Conservation (phyloP, 2,888 invertebrate species). For the Theodoxus fluviatilis region DNA sequence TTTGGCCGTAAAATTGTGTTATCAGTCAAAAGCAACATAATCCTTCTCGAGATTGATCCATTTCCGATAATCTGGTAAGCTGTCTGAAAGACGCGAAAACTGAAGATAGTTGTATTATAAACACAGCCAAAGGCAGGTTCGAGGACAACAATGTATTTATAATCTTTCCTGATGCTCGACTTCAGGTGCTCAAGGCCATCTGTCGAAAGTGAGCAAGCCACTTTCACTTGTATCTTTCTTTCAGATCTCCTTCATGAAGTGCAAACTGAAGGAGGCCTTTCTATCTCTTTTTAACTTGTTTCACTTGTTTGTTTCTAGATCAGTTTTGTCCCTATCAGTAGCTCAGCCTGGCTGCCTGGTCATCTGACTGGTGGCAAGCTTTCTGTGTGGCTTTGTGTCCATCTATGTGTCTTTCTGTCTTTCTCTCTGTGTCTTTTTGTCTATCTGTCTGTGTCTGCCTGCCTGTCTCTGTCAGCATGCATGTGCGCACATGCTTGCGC, state of each 20-base stretch:
- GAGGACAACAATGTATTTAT: too few relatives aligned
- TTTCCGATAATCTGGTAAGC: too few relatives aligned
- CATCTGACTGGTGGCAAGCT: background rate
- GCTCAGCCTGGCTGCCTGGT: background rate
- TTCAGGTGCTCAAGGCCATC: constrained; percentile 82
- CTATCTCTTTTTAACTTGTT: background rate
- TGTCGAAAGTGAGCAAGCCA: constrained; percentile 72
- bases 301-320: background rate
- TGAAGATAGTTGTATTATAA: too few relatives aligned
- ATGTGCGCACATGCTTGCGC: background rate
- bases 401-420: background rate
- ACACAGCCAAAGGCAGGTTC: too few relatives aligned
- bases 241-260: background rate
- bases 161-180: constrained; percentile 77
- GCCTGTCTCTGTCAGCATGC: background rate
- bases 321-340: background rate
- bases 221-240: background rate
- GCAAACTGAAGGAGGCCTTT: background rate
- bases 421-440: background rate
- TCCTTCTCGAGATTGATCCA: too few relatives aligned
- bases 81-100: too few relatives aligned
- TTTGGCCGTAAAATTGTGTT: too few relatives aligned
- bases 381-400: background rate
- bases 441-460: constrained; percentile 3
- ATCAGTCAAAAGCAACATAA: too few relatives aligned